Conservation (phyloP, 2,888 invertebrate genomes). For the Heteropelma amictum region DNA sequence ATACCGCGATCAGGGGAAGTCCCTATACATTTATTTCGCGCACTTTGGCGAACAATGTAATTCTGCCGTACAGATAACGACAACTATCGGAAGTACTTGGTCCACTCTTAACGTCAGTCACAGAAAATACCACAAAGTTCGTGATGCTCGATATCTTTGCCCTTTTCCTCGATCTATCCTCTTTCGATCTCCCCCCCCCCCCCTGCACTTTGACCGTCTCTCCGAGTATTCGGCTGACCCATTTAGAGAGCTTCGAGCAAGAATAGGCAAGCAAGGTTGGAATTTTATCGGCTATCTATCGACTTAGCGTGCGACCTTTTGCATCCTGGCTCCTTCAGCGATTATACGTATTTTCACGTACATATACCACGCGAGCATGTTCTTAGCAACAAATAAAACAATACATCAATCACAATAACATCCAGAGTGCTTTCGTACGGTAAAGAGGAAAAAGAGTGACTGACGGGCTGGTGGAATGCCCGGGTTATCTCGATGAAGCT, state of each 20-base stretch:
- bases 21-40: no score
- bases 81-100: no score
- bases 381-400: neutral
- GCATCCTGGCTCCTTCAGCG: constrained; percentile 63
- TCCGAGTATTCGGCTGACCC: constrained; percentile 60
- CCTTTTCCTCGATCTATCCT: neutral
- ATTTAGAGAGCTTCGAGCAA: constrained; percentile 58
- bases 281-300: constrained; percentile 71
- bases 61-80: no score
- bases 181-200: neutral
- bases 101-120: no score
- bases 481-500: neutral
- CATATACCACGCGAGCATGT: constrained; percentile 4
- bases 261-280: constrained; percentile 67
- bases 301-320: constrained; percentile 72
- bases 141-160: neutral
- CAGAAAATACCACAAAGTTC: constrained; percentile 12
- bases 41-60: no score
- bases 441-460: neutral
- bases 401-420: neutral
- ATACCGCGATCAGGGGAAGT: no score
- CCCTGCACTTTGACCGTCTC: neutral
- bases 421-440: no score
- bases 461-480: neutral
- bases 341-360: constrained; percentile 16